Evolutionary conservation across 2,888 invertebrate genomes (phyloP), one percentile per base, ranked within the genome.

Genomic region (Eubasilissa splendida): DNA sequence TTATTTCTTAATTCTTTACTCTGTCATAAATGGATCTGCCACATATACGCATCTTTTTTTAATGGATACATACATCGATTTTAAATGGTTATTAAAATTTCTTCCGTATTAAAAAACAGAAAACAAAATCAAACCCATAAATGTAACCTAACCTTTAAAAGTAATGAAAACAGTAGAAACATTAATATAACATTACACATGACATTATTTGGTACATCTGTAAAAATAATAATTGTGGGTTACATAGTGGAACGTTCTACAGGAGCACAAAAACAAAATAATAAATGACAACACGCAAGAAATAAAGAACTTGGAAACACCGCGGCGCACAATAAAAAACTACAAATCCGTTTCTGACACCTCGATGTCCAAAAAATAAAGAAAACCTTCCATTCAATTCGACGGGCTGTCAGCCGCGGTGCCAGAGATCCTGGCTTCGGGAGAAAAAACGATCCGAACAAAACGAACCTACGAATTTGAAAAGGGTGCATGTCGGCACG

Each of bases 361-460:
- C 81, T 76, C 56, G 71, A 70, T 58, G 59, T 76, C 58, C 71
- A 50, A 76, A 71, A 50, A 75, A 76, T 59, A 70, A 76, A 58
- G 59, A 60, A 14, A 71, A 80, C 68, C 74, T 75, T 70, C 70
- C 68, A 77, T 81, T 78, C 68, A 66, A 81, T 79, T 75, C 81
- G 78, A 71, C 74, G 78, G 63, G 79, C 75, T 79, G 81, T 81
- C 81, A 81, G 78, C 66, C 74, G 75, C 76, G 81, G 81, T 81
- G 78, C 81, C 78, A 79, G 76, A 74, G 70, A 81, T 70, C 74
- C 75, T 71, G 81, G 77, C 59, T 10, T 68, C 76, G 71, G 79
- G 78, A 81, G 74, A 70, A 70, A 70, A 70, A 70, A 70, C 53
- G 14, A 11, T 22, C 70, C 12, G 22, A 68, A 68, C 66, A 50